Conservation (phyloP, 2,113 vertebrate genomes). For the Ceyx cyanopectus region DNA sequence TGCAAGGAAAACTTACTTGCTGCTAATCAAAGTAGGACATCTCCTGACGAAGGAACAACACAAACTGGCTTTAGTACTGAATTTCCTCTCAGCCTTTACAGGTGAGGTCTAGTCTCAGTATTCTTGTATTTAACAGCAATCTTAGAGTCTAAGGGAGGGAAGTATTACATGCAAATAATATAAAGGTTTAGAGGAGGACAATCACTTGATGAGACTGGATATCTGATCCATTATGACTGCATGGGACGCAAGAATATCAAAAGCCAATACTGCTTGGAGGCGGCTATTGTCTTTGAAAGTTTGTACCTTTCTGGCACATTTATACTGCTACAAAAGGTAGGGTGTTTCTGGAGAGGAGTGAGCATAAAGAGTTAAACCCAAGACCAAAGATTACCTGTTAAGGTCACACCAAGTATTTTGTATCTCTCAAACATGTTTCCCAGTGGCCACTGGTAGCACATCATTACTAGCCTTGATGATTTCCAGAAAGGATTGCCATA, state of each 20-base stretch:
- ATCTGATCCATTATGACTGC: not conserved
- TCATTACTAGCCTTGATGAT: fast-evolving
- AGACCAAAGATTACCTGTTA: not conserved
- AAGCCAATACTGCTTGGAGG: not conserved
- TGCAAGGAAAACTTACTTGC: not conserved
- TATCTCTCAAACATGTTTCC: not conserved
- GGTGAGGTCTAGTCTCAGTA: not conserved
- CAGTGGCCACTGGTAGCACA: not conserved
- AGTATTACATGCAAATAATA: not conserved
- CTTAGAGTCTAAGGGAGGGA: not conserved
- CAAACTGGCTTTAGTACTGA: not conserved
- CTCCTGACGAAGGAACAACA: not conserved
- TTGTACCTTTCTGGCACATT: not conserved
- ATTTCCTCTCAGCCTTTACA: not conserved
- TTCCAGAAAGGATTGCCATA: not conserved
- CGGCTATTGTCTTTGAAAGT: not conserved
- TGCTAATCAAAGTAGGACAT: not conserved
- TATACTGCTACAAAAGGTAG: not conserved
- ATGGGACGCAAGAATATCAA: not conserved
- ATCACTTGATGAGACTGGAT: not conserved
- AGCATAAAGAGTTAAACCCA: not conserved
- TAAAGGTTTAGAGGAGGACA: not conserved
- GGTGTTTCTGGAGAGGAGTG: not conserved
- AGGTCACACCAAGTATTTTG: not conserved
- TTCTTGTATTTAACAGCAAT: fast-evolving